Evolutionary conservation across 2,797 vertebrate species (phyloP).

Genomic region (Amazona finschi): DNA sequence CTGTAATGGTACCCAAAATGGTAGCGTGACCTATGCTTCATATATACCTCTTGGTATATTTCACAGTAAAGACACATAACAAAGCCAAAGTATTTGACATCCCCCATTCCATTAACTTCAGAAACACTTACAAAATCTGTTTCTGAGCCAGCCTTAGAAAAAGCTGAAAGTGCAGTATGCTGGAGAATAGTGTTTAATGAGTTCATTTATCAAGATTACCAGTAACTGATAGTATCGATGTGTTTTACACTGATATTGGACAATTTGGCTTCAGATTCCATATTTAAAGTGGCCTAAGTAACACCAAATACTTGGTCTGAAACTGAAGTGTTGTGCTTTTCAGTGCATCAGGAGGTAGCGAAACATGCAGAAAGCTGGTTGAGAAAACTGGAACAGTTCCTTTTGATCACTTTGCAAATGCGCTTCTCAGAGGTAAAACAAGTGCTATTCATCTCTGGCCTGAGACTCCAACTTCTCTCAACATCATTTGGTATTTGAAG

Average conservation of each 20-base stretch:
- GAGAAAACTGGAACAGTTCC: neutral
- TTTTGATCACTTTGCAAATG: neutral
- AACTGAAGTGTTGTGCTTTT: neutral
- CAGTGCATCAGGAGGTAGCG: neutral
- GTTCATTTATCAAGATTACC: constrained; percentile 12
- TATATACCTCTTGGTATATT: neutral
- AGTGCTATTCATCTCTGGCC: neutral
- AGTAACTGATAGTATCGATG: constrained; percentile 16
- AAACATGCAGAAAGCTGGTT: neutral
- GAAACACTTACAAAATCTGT: neutral
- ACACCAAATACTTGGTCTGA: neutral
- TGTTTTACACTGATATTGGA: neutral
- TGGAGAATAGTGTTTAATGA: neutral
- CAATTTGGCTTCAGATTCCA: neutral
- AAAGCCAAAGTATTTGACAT: neutral
- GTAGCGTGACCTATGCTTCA: neutral
- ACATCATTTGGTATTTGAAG: neutral
- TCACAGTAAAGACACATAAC: neutral
- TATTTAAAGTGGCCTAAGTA: neutral
- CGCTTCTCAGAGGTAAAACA: neutral
- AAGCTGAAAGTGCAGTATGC: neutral
- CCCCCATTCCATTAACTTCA: neutral
- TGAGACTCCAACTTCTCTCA: neutral
- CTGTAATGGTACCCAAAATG: neutral
- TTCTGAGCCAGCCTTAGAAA: neutral